Conservation (phyloP, 1,140 invertebrate genomes). For the Drosophila nasuta region DNA sequence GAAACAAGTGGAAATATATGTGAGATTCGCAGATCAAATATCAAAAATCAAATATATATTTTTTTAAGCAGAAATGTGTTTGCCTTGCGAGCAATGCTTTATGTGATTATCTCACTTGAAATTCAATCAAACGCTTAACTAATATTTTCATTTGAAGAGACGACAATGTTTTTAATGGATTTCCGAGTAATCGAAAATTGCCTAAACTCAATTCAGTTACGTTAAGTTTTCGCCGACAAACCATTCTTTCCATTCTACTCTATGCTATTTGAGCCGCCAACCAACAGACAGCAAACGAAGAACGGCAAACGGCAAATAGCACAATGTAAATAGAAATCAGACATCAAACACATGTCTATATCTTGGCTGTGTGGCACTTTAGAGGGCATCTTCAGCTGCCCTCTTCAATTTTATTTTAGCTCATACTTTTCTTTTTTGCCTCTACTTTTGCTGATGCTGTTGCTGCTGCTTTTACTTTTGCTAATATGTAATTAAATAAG, state of each 20-base stretch:
- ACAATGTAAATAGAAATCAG: slow-evolving; percentile 53
- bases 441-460: too few relatives aligned
- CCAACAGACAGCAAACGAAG: background rate
- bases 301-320: background rate
- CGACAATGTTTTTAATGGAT: slow-evolving; percentile 15
- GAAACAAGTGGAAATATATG: too few relatives aligned
- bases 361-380: slow-evolving; percentile 30
- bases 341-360: slow-evolving; percentile 46
- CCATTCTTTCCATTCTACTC: background rate
- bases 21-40: too few relatives aligned
- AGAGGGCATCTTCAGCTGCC: slow-evolving; percentile 15
- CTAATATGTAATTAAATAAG: slow-evolving; percentile 83
- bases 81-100: too few relatives aligned
- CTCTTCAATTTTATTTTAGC: slow-evolving; percentile 26
- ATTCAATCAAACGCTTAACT: slow-evolving; percentile 1
- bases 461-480: slow-evolving; percentile 53
- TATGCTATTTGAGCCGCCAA: background rate
- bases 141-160: background rate
- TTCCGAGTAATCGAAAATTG: slow-evolving; percentile 16
- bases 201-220: slow-evolving; percentile 12
- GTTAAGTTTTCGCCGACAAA: slow-evolving; percentile 10
- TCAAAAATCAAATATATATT: too few relatives aligned
- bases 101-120: background rate
- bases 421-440: slow-evolving; percentile 29
- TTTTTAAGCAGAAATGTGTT: too few relatives aligned